phyloP scores from a whole-genome alignment of 2,888 invertebrate genomes.

The Iphiclides podalirius region DNA sequence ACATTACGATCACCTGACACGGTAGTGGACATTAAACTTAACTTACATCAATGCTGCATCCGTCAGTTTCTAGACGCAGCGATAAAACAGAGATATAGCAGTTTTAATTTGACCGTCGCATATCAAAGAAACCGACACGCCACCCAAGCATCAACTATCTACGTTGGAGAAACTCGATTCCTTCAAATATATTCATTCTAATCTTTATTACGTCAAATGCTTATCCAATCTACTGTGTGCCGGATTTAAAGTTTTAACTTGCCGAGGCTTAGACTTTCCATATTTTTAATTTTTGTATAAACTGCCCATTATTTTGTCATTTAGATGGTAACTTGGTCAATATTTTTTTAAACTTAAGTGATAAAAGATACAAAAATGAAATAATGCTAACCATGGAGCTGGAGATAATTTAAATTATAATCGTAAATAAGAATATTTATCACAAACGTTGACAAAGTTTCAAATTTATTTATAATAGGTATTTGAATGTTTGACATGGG shows the following conservation, averaged over 20 bases:
- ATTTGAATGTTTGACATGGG: too few species aligned
- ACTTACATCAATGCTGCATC: slow-evolving; percentile 48
- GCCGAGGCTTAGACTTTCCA: not conserved
- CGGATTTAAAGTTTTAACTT: slow-evolving; percentile 37
- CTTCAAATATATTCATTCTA: slow-evolving; percentile 63
- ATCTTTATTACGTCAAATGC: slow-evolving; percentile 62
- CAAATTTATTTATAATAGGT: too few species aligned
- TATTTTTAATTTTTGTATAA: not conserved
- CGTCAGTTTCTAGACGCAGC: slow-evolving; percentile 45
- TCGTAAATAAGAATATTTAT: not conserved
- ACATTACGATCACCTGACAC: slow-evolving; percentile 49
- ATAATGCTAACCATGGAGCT: not conserved
- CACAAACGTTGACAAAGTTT: too few species aligned
- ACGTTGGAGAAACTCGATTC: slow-evolving; percentile 55
- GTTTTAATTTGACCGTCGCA: slow-evolving; percentile 47
- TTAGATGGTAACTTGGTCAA: not conserved
- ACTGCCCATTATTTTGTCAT: not conserved
- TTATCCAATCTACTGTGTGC: slow-evolving; percentile 15
- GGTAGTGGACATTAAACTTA: too few species aligned
- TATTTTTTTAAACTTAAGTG: not conserved
- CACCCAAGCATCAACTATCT: slow-evolving; percentile 44
- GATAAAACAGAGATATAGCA: slow-evolving; percentile 18
- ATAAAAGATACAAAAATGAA: not conserved
- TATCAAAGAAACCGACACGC: slow-evolving; percentile 56
- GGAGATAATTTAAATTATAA: not conserved